Evolutionary conservation across 2,888 invertebrate species (phyloP).

Genomic region (Tipula confusa): DNA sequence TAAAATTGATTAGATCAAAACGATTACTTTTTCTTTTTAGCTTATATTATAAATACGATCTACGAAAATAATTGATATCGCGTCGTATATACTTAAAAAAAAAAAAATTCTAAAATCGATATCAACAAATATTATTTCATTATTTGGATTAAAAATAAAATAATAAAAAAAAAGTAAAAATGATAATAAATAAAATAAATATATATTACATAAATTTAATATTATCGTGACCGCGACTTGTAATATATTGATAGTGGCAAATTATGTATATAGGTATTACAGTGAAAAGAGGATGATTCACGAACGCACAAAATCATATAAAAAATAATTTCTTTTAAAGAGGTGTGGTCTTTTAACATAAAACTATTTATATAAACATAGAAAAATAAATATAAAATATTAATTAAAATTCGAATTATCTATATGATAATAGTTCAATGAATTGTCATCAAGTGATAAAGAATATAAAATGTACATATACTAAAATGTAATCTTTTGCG

Average conservation of each 20-base stretch:
- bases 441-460: constrained; percentile 14
- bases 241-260: not conserved
- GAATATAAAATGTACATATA: not conserved
- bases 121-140: not conserved
- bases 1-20: not conserved
- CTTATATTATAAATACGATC: not conserved
- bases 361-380: not conserved
- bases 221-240: not conserved
- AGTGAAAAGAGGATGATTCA: not conserved
- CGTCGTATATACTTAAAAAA: not conserved
- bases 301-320: not conserved
- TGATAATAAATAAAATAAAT: not conserved
- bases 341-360: not conserved
- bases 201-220: not conserved
- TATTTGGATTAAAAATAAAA: not conserved
- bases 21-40: not conserved
- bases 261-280: not conserved
- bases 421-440: constrained; percentile 14
- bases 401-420: constrained; percentile 12
- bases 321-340: not conserved
- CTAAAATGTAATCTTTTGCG: not conserved
- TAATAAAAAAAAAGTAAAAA: not conserved
- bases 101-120: not conserved
- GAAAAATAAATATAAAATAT: not conserved
- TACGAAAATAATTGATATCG: not conserved